A percentile compares a stretch with the other conserved stretches of the same genome.
Evolutionary conservation across 2,113 vertebrate species (phyloP).

Genomic region (Tupaia tana): DNA sequence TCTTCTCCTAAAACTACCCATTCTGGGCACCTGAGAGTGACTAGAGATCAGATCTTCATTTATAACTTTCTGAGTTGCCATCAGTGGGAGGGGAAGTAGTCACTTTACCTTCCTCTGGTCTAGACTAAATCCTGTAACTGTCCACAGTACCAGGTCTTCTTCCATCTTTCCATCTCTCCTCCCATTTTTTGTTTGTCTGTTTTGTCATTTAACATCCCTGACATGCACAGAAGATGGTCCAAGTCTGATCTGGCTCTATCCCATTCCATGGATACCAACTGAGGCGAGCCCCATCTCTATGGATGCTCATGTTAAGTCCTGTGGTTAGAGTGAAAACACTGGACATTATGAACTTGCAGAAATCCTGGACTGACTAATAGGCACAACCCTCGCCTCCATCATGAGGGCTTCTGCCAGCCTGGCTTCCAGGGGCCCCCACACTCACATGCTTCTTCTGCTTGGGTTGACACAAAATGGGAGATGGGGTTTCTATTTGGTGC

Average conservation of each 20-base stretch:
- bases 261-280: not conserved
- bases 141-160: not conserved
- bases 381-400: not conserved
- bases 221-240: not conserved
- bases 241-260: not conserved
- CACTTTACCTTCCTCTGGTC: not conserved
- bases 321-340: not conserved
- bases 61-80: not conserved
- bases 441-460: not conserved
- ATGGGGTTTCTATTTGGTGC: not conserved
- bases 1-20: not conserved
- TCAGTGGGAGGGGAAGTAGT: not conserved
- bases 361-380: not conserved
- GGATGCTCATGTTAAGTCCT: not conserved
- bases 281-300: not conserved
- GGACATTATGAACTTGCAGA: not conserved
- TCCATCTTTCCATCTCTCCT: not conserved
- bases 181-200: too few relatives aligned
- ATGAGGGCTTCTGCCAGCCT: not conserved
- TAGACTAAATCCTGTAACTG: not conserved
- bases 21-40: not conserved
- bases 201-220: not conserved
- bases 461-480: not conserved
- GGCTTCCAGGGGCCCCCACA: not conserved
- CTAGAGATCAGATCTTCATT: not conserved